Conservation (phyloP, 1,140 invertebrate species). For the Plutomurus gul region DNA sequence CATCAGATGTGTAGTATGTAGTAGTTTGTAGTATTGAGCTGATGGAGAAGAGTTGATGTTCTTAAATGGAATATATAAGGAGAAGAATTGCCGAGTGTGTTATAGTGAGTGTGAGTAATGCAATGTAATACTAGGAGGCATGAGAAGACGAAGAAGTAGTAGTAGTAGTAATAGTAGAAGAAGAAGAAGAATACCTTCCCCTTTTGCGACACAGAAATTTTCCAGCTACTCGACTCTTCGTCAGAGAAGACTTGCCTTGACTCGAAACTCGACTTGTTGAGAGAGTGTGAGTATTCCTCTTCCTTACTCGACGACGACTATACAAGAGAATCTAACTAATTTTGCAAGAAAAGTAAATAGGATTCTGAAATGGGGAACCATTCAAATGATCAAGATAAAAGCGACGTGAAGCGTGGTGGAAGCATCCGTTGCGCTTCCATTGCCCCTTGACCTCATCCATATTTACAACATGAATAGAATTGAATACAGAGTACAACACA, state of each 20-base stretch:
- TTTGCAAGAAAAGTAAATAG: conserved; percentile 27
- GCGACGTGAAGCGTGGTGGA: too few relatives aligned
- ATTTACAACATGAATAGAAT: conserved; percentile 30
- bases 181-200: neutral
- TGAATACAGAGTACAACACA: neutral
- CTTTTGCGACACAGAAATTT: conserved; percentile 3
- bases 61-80: too few relatives aligned
- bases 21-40: too few relatives aligned
- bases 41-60: neutral
- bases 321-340: neutral
- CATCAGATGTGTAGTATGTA: too few relatives aligned
- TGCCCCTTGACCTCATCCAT: conserved; percentile 38
- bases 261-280: neutral
- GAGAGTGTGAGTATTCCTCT: neutral
- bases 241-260: neutral
- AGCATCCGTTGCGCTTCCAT: conserved; percentile 23
- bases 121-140: neutral
- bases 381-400: conserved; percentile 22
- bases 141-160: neutral
- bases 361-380: neutral
- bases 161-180: neutral
- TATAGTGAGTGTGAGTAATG: neutral
- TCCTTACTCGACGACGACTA: neutral
- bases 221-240: neutral
- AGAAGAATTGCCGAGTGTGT: conserved; percentile 4